Base-by-base conservation (phyloP, 2,888 invertebrate species). In the Drosophila neutralis region DNA sequence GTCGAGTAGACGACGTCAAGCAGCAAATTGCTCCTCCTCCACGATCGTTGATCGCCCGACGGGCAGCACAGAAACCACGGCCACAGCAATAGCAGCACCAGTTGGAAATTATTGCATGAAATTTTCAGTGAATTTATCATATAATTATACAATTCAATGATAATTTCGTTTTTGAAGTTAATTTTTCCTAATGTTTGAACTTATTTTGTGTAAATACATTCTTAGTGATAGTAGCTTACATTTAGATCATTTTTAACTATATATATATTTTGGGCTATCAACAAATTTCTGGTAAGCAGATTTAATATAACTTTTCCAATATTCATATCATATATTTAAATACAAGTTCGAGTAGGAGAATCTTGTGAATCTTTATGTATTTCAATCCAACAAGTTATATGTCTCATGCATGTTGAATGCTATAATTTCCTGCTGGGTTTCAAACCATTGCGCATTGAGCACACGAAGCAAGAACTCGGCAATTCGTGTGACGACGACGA, bases 11-110 rank as follows among this genome's bases (percentile, higher is more conserved):
- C 45, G 45, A 29, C 7, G 42, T 42, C 35, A 62, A 48, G 58
- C 65, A 52, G 0, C 15, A 42, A 40, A 60, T 74, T 67, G 85
- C 84, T 84, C 82, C 87, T 73, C 80, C 87, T 82, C 82, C 71
- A 65, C 67, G 57, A 62, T 71, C 68, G 68, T 56, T 59, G 53
- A 77, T 61, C 77, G 58, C 52, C 24, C 42, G 66, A 58, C 60
- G 51, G 18, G 62, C 76, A 74, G 73, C 73, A 66, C 62, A 67
- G 69, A 59, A 64, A 71, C 42, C 73, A 68, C 62, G 64, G 65
- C 63, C 54, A 73, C 31, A 33, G 74, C 67, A 66, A 57, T 24
- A 65, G 59, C 61, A 35, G 24, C 31, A 56, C 76, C 67, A 79
- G 78, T 64, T 45, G 78, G 42, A 68, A 70, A 21, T 2, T 0